Percentiles rank a stretch among this genome's conserved stretches.
Evolutionary conservation across 1,140 invertebrate genomes (phyloP).

Genomic region (Chironomus tepperi): DNA sequence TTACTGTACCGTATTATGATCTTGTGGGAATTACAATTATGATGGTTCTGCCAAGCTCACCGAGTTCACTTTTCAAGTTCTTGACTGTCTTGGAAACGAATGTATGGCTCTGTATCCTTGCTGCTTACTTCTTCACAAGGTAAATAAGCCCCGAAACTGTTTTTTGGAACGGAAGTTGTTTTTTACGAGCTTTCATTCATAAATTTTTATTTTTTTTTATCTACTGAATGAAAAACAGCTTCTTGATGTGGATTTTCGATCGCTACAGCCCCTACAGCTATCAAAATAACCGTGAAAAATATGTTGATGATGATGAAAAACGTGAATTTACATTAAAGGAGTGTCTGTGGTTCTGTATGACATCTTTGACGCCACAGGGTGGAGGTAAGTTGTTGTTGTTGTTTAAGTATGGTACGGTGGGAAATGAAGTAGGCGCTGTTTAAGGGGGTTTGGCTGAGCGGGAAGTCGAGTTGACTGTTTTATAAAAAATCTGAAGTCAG

Average conservation of each 20-base stretch:
- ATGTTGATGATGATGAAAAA: constrained; percentile 89
- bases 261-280: constrained; percentile 94
- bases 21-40: constrained; percentile 88
- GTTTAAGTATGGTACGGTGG: neutral
- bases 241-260: constrained; percentile 93
- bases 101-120: constrained; percentile 94
- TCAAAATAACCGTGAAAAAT: constrained; percentile 89
- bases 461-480: no score
- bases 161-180: no score
- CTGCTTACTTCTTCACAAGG: constrained; percentile 90
- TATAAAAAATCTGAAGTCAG: no score
- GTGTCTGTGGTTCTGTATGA: constrained; percentile 99
- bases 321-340: constrained; percentile 92
- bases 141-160: constrained; percentile 30
- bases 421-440: no score
- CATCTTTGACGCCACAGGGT: constrained; percentile 90
- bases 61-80: constrained; percentile 92
- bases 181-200: no score
- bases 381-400: constrained; percentile 40
- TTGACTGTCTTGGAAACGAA: constrained; percentile 90
- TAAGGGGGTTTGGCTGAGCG: no score
- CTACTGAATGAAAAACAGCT: constrained; percentile 38
- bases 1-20: constrained; percentile 93
- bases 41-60: constrained; percentile 66
- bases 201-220: no score